Percentiles rank a stretch among this genome's conserved stretches.
phyloP scores from a whole-genome alignment of 2,888 invertebrate genomes.

The Dryomyza anilis region DNA sequence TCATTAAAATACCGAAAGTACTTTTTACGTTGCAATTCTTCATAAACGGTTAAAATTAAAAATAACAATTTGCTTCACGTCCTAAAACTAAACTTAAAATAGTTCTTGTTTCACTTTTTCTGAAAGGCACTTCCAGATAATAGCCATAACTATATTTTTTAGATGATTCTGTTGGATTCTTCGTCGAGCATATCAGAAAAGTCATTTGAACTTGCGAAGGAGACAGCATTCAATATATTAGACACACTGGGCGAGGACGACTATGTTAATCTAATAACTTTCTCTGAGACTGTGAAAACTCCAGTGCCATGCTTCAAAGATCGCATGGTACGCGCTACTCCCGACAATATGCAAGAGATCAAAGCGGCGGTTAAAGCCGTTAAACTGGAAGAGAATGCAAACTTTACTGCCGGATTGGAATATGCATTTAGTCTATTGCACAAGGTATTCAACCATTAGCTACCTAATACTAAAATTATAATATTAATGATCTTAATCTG shows the following conservation, averaged over 20 bases:
- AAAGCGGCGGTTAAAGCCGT: constrained; percentile 77
- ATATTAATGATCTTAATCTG: constrained; percentile 26
- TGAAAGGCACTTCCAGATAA: not conserved
- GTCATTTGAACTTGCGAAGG: constrained; percentile 82
- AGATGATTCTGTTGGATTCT: constrained; percentile 83
- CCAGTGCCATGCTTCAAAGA: constrained; percentile 90
- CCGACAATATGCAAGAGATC: constrained; percentile 80
- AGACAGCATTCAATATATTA: constrained; percentile 86
- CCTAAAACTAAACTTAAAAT: not conserved
- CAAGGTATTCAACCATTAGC: constrained; percentile 67
- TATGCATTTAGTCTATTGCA: constrained; percentile 91
- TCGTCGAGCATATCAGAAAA: constrained; percentile 89
- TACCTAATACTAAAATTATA: not conserved
- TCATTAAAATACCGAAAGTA: not conserved
- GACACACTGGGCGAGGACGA: constrained; percentile 97
- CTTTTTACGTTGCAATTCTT: not conserved
- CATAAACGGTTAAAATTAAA: not conserved
- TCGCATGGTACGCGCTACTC: constrained; percentile 83
- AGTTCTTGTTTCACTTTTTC: not conserved
- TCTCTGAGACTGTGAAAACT: constrained; percentile 82
- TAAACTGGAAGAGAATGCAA: constrained; percentile 80
- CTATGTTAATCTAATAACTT: constrained; percentile 93
- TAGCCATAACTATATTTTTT: no score
- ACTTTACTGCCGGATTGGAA: constrained; percentile 90
- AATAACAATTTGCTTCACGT: no score